Conservation (phyloP, 2,888 invertebrate species). For the Troilus luridus region DNA sequence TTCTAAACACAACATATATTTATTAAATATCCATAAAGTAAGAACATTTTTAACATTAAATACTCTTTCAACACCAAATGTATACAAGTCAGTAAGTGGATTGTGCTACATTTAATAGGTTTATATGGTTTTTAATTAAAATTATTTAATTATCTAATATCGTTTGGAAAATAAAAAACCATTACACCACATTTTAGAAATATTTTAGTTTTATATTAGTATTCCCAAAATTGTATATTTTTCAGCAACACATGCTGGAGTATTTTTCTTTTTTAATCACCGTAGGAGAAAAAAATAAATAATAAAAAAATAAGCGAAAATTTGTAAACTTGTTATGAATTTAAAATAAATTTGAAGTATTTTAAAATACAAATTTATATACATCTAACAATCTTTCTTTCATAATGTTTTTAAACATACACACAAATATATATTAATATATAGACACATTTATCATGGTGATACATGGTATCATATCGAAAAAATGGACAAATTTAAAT, state of each 20-base stretch:
- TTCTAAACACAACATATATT: constrained; percentile 37
- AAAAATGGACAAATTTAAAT: constrained; percentile 62
- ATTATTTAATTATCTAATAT: neutral
- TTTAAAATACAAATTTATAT: constrained; percentile 29
- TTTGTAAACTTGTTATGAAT: neutral
- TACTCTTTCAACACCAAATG: constrained; percentile 19
- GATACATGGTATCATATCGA: constrained; percentile 71
- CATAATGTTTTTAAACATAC: constrained; percentile 63
- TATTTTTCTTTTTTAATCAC: neutral
- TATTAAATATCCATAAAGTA: constrained; percentile 45
- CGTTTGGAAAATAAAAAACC: neutral
- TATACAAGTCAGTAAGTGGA: neutral
- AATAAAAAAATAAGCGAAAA: neutral
- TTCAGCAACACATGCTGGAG: neutral
- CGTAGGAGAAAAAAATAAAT: neutral
- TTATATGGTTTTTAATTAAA: neutral
- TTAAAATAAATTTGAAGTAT: neutral
- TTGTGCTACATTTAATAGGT: neutral
- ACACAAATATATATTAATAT: constrained; percentile 68
- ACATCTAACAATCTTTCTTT: constrained; percentile 32
- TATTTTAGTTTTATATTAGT: neutral
- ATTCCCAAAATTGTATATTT: neutral
- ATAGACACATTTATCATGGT: constrained; percentile 70
- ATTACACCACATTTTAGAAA: neutral
- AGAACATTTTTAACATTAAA: constrained; percentile 51